Percentiles rank a stretch among this genome's conserved stretches.
These are phyloP conservation scores for Scyliorhinus canicula DNA, from an alignment of 2,797 vertebrate species.

Conservation along the genomic window DNA sequence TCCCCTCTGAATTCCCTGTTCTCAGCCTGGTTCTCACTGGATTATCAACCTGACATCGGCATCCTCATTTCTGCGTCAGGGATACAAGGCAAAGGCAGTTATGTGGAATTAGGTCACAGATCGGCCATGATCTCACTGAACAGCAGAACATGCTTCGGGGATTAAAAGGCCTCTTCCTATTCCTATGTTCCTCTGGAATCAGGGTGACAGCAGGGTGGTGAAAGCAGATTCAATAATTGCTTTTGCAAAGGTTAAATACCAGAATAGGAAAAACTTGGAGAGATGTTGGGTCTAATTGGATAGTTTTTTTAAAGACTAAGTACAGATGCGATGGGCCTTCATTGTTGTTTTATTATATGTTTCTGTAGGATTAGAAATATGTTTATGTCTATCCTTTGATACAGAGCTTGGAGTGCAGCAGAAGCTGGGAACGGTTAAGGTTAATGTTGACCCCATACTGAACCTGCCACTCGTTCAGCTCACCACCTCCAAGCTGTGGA, in stretches of 20 bases:
- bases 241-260: neutral
- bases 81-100: too few species aligned
- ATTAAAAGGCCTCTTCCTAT: too few species aligned
- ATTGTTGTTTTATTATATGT: neutral
- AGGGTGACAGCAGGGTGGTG: neutral
- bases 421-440: too few species aligned
- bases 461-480: neutral
- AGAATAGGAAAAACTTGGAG: neutral
- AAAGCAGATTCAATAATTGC: neutral
- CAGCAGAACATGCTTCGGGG: too few species aligned
- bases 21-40: too few species aligned
- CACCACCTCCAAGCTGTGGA: too few species aligned
- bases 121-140: too few species aligned
- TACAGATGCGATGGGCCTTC: neutral
- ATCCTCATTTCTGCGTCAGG: too few species aligned
- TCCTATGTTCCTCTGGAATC: too few species aligned
- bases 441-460: neutral
- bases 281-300: neutral
- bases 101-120: too few species aligned
- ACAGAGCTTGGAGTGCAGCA: neutral
- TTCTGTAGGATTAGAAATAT: neutral
- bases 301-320: neutral
- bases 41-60: too few species aligned
- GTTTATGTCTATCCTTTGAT: neutral
- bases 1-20: too few species aligned